phyloP scores from a whole-genome alignment of 2,797 vertebrate species.

The Lutjanus argentimaculatus region DNA sequence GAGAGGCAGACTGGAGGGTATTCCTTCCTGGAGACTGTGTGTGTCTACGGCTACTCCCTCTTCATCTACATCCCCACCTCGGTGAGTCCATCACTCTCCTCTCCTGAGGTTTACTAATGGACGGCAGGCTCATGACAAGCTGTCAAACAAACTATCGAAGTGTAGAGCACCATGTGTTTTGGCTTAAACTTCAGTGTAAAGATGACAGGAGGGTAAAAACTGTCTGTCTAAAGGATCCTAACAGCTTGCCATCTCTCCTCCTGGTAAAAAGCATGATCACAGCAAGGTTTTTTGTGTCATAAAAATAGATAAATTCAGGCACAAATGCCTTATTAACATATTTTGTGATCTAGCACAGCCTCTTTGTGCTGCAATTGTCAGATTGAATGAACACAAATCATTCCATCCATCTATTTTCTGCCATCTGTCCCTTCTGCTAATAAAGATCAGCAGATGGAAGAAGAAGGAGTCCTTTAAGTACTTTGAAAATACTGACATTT shows the following conservation, averaged over 20 bases:
- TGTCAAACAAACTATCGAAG: not conserved
- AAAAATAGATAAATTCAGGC: not conserved
- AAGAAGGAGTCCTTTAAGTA: too few relatives aligned
- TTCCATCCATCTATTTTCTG: too few relatives aligned
- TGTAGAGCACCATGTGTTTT: not conserved
- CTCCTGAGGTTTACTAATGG: not conserved
- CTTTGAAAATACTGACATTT: too few relatives aligned
- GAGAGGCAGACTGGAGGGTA: conserved; percentile 84
- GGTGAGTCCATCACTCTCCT: conserved; percentile 81
- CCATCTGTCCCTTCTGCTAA: too few relatives aligned
- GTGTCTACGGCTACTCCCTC: conserved; percentile 92
- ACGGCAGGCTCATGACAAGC: not conserved
- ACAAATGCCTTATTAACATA: not conserved
- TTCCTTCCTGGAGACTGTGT: conserved; percentile 91
- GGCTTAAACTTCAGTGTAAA: not conserved
- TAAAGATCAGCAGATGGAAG: too few relatives aligned
- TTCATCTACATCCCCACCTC: conserved; percentile 91
- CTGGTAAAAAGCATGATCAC: not conserved
- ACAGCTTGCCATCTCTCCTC: not conserved
- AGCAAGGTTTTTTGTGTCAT: not conserved
- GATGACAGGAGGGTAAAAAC: not conserved
- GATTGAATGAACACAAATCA: too few relatives aligned
- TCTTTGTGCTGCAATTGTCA: too few relatives aligned
- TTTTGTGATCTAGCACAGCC: too few relatives aligned
- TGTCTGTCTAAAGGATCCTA: not conserved